Conservation (phyloP, 2,113 vertebrate species). For the Trichechus manatus region DNA sequence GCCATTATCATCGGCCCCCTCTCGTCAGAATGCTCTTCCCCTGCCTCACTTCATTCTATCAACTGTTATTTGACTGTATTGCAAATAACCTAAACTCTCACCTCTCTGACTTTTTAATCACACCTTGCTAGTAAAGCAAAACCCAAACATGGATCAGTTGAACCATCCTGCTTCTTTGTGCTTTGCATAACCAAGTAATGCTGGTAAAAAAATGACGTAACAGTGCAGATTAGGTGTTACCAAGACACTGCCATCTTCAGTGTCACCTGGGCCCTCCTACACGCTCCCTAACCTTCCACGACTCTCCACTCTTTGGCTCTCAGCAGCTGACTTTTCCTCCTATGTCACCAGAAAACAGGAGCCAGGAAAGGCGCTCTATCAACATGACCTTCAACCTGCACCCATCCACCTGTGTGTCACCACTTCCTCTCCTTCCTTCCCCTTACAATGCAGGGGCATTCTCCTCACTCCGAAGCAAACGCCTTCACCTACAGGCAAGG, state of each 20-base stretch:
- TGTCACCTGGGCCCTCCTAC: neutral
- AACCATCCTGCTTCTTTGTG: neutral
- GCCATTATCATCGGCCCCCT: neutral
- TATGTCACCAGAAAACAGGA: neutral
- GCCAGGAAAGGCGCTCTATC: no score
- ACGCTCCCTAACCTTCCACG: neutral
- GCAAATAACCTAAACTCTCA: neutral
- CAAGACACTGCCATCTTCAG: neutral
- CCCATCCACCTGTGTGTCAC: no score
- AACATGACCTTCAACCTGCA: neutral
- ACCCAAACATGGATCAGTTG: neutral
- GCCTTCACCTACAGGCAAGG: no score
- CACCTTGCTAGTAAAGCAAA: neutral
- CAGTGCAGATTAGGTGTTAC: neutral
- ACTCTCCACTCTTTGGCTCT: no score
- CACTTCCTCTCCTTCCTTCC: neutral
- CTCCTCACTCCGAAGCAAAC: neutral
- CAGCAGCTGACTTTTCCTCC: neutral
- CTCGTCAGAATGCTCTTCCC: neutral
- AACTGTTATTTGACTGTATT: neutral
- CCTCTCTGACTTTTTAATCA: neutral
- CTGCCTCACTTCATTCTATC: neutral
- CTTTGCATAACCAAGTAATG: neutral
- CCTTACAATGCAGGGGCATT: neutral
- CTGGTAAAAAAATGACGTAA: neutral